Evolutionary conservation across 2,797 vertebrate species (phyloP), one percentile per base, ranked within the genome.

Genomic region (Sebastes cheni): DNA sequence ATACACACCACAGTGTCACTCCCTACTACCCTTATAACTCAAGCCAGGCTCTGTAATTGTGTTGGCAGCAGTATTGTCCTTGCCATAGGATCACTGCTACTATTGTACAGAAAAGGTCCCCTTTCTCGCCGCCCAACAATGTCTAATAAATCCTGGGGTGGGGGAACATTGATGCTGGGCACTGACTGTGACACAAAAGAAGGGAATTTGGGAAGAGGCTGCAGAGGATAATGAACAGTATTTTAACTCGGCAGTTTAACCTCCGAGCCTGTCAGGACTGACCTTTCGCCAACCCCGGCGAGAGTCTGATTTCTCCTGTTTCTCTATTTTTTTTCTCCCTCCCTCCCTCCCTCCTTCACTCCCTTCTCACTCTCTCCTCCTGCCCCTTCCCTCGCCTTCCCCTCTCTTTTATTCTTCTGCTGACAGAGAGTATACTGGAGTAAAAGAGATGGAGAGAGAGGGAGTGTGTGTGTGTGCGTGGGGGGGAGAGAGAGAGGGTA

Each of bases 221-320:
- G 95, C 92, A 91, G 94, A 96, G 96, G 96, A 97, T 97, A 98
- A 99, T 98, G 97, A 98, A 98, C 97, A 99, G 97, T 98, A 99
- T 99, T 99, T 99, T 99, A 98, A 97, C 96, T 98, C 96, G 91
- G 97, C 97, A 98, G 97, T 98, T 99, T 99, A 99, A 99, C 98
- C 98, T 98, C 97, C 87, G 64, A 97, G 97, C 97, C 97, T 98
- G 97, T 99, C 98, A 99, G 95, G 90, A 93, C 94, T 99, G 98
- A 99, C 98, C 98, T 99, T 99, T 98, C 95, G 95, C 97, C 98
- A 99, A 99, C 98, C 98, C 97, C 97, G 91, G 96, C 93, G 96
- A 98, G 97, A 97, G 97, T 96, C 97, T 97, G 97, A 97, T 98
- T 98, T 97, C 97, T 97, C 96, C 96, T 91, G 94, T 95, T 91